Evolutionary conservation across 2,888 invertebrate species (phyloP).

Genomic region (Epirrhoe tristata): DNA sequence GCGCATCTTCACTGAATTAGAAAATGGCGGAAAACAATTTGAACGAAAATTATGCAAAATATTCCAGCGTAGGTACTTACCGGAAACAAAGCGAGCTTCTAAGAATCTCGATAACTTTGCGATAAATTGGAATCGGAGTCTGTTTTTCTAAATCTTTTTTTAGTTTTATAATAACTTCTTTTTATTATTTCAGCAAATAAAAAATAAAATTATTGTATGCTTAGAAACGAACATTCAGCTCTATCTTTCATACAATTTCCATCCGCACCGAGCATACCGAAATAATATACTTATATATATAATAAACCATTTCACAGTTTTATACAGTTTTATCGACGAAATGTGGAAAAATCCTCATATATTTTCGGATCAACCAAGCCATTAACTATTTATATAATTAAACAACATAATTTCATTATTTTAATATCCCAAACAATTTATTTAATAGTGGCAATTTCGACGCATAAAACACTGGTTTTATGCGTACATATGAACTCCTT

Average conservation of each 20-base stretch:
- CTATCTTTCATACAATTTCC: too few relatives aligned
- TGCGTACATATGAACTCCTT: conserved; percentile 5
- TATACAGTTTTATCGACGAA: not conserved
- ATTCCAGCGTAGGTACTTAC: conserved; percentile 22
- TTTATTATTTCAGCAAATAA: not conserved
- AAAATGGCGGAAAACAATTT: conserved; percentile 24
- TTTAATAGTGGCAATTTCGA: conserved; percentile 16
- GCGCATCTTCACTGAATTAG: conserved; percentile 16
- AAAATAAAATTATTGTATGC: not conserved
- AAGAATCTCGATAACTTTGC: conserved; percentile 23
- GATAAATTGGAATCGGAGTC: conserved; percentile 15
- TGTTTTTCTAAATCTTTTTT: conserved; percentile 12
- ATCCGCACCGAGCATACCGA: not conserved
- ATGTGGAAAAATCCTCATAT: conserved; percentile 2
- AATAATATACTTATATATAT: not conserved
- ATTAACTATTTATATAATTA: conserved; percentile 28
- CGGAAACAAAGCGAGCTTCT: conserved; percentile 26
- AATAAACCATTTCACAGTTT: not conserved
- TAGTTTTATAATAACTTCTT: not conserved
- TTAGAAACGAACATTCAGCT: not conserved
- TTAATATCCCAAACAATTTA: conserved; percentile 35
- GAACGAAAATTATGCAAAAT: conserved; percentile 28
- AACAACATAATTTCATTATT: conserved; percentile 32
- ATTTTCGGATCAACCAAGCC: conserved; percentile 9
- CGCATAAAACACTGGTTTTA: not conserved